phyloP scores from a whole-genome alignment of 2,797 vertebrate genomes.

The Pachyuromys duprasi region DNA sequence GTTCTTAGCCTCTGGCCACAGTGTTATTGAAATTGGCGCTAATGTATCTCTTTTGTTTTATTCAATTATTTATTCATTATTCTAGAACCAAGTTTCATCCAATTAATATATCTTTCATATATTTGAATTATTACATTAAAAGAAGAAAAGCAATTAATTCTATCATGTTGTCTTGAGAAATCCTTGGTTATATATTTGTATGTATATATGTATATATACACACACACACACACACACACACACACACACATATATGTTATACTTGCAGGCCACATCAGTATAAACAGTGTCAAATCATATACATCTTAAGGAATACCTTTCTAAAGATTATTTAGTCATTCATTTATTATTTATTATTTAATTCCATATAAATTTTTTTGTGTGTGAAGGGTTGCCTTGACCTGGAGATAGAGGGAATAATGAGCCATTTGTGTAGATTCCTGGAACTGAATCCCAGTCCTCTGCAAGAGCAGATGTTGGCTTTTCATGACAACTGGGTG shows the following conservation, averaged over 20 bases:
- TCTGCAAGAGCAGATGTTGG: not conserved
- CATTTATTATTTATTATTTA: not conserved
- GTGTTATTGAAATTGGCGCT: no score
- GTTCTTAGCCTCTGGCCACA: no score
- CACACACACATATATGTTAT: no score
- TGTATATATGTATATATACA: no score
- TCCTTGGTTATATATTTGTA: no score
- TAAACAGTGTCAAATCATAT: slow-evolving; percentile 55
- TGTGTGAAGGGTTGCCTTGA: not conserved
- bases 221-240: no score
- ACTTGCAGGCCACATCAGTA: slow-evolving; percentile 11
- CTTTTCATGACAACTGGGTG: not conserved
- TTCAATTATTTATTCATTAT: not conserved
- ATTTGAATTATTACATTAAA: not conserved
- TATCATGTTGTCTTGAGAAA: slow-evolving; percentile 29
- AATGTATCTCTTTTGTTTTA: not conserved
- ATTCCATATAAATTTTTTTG: not conserved
- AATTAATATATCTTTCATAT: not conserved
- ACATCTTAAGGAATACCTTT: slow-evolving; percentile 59
- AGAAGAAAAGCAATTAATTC: not conserved
- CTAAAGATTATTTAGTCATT: not conserved
- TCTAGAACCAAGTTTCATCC: not conserved
- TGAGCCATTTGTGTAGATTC: not conserved
- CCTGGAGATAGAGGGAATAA: no score
- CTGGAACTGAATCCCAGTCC: not conserved